Conservation (phyloP, 2,888 invertebrate species). For the Drosophila aldrichi region DNA sequence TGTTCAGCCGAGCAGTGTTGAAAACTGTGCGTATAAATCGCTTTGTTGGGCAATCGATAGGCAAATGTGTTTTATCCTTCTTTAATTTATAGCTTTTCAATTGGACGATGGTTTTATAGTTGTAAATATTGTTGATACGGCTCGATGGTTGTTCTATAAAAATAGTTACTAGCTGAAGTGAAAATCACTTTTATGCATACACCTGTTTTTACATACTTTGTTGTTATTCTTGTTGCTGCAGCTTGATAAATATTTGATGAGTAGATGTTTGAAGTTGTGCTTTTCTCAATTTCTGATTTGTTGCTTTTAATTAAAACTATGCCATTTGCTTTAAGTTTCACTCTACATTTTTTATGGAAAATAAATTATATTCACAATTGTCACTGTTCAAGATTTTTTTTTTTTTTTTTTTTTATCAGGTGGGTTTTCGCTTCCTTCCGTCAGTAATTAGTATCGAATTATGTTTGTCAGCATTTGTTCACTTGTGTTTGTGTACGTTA, state of each 20-base stretch:
- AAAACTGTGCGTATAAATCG: slow-evolving; percentile 39
- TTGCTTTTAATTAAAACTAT: slow-evolving; percentile 38
- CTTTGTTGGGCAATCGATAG: slow-evolving; percentile 56
- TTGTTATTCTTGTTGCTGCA: slow-evolving; percentile 11
- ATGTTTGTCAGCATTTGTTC: slow-evolving; percentile 15
- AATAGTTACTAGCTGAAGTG: slow-evolving; percentile 56
- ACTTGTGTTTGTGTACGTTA: slow-evolving; percentile 48
- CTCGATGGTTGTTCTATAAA: slow-evolving; percentile 51
- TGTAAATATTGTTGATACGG: slow-evolving; percentile 18
- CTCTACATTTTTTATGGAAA: slow-evolving; percentile 52
- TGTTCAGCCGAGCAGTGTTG: slow-evolving; percentile 58
- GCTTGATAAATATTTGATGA: slow-evolving; percentile 25
- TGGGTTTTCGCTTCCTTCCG: slow-evolving; percentile 50
- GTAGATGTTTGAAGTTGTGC: slow-evolving; percentile 39
- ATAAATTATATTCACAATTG: slow-evolving; percentile 18
- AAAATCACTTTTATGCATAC: slow-evolving; percentile 45
- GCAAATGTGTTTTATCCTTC: slow-evolving; percentile 14
- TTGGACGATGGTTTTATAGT: slow-evolving; percentile 25
- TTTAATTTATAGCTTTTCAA: slow-evolving; percentile 28
- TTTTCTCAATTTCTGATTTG: slow-evolving; percentile 37
- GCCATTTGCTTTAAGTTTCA: slow-evolving; percentile 44
- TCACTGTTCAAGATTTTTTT: slow-evolving; percentile 24
- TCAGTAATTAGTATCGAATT: slow-evolving; percentile 15
- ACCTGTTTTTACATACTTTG: slow-evolving; percentile 43
- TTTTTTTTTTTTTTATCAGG: slow-evolving; percentile 13